phyloP scores from a whole-genome alignment of 2,113 vertebrate species.

The Garra rufa region DNA sequence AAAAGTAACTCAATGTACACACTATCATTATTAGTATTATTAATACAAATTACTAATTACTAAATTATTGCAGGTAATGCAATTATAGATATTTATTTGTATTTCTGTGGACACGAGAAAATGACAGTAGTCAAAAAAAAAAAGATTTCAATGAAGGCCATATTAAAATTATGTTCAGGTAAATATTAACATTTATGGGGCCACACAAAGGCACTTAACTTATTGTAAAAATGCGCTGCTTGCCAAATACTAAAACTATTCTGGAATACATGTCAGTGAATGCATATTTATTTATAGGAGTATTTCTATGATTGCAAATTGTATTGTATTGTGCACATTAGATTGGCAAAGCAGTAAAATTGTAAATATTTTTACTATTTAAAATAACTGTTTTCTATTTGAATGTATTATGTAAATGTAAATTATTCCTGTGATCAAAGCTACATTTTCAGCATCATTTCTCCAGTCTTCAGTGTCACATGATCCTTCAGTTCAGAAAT shows the following conservation, averaged over 20 bases:
- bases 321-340: too few relatives aligned
- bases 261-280: background rate
- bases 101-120: background rate
- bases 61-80: background rate
- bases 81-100: background rate
- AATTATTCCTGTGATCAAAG: too few relatives aligned
- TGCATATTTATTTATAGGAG: background rate
- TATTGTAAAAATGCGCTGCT: background rate
- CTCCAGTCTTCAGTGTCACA: too few relatives aligned
- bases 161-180: background rate
- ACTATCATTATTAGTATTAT: too few relatives aligned
- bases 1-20: too few relatives aligned
- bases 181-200: background rate
- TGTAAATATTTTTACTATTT: too few relatives aligned
- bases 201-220: background rate
- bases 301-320: too few relatives aligned
- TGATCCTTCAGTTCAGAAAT: too few relatives aligned
- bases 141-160: background rate
- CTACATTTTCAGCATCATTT: too few relatives aligned
- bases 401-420: too few relatives aligned
- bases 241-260: background rate
- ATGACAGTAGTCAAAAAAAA: background rate
- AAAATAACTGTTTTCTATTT: too few relatives aligned
- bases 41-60: background rate
- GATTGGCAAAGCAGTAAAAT: too few relatives aligned